Conservation (phyloP, 2,888 invertebrate species). For the Epistrophella euchroma region DNA sequence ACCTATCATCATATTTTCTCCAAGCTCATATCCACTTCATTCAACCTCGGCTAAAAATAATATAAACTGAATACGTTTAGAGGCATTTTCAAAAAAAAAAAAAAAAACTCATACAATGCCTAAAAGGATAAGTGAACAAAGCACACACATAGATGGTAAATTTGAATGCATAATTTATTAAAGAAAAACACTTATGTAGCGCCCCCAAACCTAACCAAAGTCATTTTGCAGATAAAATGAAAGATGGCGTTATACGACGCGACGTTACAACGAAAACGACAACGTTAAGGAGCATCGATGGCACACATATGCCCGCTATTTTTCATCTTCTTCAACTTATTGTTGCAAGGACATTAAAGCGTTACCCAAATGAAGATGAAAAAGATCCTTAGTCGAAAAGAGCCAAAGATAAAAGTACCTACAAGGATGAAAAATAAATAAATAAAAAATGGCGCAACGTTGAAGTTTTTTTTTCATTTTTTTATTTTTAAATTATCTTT, state of each 20-base stretch:
- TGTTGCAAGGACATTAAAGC: constrained; percentile 30
- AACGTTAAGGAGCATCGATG: background rate
- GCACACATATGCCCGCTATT: constrained; percentile 13
- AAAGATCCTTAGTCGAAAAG: background rate
- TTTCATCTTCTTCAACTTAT: constrained; percentile 19
- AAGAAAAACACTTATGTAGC: constrained; percentile 24
- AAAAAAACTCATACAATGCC: background rate
- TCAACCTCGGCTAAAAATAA: constrained; percentile 9
- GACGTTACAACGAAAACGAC: background rate
- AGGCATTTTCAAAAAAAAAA: constrained; percentile 5
- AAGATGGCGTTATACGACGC: background rate
- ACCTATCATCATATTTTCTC: background rate
- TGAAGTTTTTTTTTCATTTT: background rate
- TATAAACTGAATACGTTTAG: constrained; percentile 18
- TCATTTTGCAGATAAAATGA: background rate
- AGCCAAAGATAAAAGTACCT: background rate
- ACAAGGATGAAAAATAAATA: constrained; percentile 11
- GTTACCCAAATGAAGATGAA: constrained; percentile 16
- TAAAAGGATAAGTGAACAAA: constrained; percentile 29
- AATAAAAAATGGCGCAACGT: constrained; percentile 13
- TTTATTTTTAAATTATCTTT: constrained; percentile 1
- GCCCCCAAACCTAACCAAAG: background rate
- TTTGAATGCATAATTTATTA: constrained; percentile 36
- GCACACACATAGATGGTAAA: constrained; percentile 10
- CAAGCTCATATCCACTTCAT: constrained; percentile 1